Conservation (phyloP, 2,113 vertebrate genomes). For the Paradoxurus hermaphroditus region DNA sequence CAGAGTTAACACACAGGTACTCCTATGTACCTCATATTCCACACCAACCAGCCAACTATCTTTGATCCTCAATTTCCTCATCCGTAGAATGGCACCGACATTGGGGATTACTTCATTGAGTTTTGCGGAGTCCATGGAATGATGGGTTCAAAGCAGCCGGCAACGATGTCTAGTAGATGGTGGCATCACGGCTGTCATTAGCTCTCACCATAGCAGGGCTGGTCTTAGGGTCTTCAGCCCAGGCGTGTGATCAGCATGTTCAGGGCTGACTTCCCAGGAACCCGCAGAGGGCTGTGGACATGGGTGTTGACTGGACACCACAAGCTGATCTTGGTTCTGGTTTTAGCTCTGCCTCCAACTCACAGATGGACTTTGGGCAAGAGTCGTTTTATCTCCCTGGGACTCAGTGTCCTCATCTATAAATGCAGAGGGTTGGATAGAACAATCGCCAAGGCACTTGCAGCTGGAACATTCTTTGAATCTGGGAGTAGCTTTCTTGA, state of each 20-base stretch:
- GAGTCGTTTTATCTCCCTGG: background rate
- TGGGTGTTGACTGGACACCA: background rate
- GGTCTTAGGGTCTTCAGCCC: background rate
- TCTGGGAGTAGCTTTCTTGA: background rate
- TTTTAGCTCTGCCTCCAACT: background rate
- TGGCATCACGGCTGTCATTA: background rate
- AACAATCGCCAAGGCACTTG: background rate
- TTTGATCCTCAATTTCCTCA: background rate
- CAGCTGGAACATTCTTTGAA: background rate
- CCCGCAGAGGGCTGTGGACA: background rate
- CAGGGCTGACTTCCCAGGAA: background rate
- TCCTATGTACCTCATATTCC: background rate
- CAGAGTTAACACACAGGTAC: background rate
- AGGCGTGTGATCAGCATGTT: background rate
- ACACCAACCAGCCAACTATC: background rate
- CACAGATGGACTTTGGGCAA: background rate
- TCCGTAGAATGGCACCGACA: background rate
- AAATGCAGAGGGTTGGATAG: background rate
- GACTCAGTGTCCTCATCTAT: background rate
- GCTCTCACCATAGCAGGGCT: background rate
- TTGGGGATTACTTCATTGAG: background rate
- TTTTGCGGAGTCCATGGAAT: background rate
- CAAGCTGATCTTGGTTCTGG: background rate
- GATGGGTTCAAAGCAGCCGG: accelerated
- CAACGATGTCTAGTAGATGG: background rate